Base-by-base conservation (phyloP, 2,888 invertebrate genomes). In the Tenthredo amoena region DNA sequence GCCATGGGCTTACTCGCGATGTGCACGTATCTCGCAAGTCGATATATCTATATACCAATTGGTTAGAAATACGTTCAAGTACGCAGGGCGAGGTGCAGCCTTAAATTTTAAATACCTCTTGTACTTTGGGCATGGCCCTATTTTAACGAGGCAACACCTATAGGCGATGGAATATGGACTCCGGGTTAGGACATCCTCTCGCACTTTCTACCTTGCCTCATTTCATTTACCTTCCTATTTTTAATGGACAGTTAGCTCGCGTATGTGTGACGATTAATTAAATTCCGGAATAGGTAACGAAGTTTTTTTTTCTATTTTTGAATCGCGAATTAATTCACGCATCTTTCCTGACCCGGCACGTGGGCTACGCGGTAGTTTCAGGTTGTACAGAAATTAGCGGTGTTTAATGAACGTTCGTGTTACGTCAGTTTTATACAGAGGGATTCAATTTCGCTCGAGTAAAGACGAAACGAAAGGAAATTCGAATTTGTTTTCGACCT, bases 371-470 rank as follows among this genome's bases (percentile, higher is more conserved):
- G 43, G 47, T 37, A 47, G 74, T 74, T 26, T 21, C n/a, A 74
- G 43, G 18, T 43, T 74, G 74, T 47, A 74, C 21, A 47, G 47
- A 76, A 76, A 76, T 76, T 76, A 47, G 47, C 76, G 50, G 76
- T 76, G 76, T 47, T 76, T 50, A 76, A 15, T 76, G 18, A 50
- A 50, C 47, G 47, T 26, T 76, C 7, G 31, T n/a, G 26, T 76
- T 76, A 76, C 76, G 47, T 76, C 76, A 50, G 47, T 47, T 10
- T 47, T 26, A 12, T 76, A 15, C 26, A 76, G 43, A 47, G 47
- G 15, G 47, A 12, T 76, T 40, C 26, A 76, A 76, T 47, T 47
- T 47, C 26, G 26, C 4, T 26, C 26, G 10, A 47, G n/a, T 10
- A 26, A n/a, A 4, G 5, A 26, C 76, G 43, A 34, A 21, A 74